These are phyloP conservation scores for Verasper variegatus DNA, from an alignment of 2,113 vertebrate species.

Conservation along the genomic window DNA sequence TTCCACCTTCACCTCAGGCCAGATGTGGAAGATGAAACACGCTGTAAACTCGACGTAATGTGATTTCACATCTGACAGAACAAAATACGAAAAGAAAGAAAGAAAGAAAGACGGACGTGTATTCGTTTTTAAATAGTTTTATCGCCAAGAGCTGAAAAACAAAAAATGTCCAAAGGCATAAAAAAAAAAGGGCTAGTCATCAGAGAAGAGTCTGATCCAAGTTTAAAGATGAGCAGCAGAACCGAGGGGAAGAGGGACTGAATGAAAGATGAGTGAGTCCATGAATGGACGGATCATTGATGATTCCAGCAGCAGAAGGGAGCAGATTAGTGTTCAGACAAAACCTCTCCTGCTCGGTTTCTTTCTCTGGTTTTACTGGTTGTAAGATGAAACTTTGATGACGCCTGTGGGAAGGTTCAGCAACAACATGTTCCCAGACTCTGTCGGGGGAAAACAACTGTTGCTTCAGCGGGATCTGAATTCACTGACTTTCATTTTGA, in stretches of 20 bases:
- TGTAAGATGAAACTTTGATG: constrained; percentile 30
- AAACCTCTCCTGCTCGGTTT: background rate
- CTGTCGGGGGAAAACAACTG: constrained; percentile 3
- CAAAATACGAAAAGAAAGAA: background rate
- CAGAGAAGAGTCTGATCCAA: background rate
- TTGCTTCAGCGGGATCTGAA: background rate
- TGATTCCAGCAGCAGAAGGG: background rate
- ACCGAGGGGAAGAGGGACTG: background rate
- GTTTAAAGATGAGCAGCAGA: background rate
- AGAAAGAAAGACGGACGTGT: background rate
- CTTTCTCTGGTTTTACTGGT: background rate
- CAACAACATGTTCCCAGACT: constrained; percentile 3
- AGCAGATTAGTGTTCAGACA: background rate
- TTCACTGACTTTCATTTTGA: background rate
- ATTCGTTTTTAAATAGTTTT: background rate
- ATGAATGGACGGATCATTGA: background rate
- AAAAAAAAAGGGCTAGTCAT: background rate
- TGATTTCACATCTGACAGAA: background rate
- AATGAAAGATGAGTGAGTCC: background rate
- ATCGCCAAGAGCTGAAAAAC: too few species aligned
- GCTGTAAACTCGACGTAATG: constrained; percentile 8
- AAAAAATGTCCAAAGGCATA: too few species aligned
- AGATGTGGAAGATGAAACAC: constrained; percentile 4
- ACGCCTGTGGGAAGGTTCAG: constrained; percentile 1
- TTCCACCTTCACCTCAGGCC: background rate